These are phyloP conservation scores for Archilochus colubris DNA, from an alignment of 2,113 vertebrate species.

Conservation along the genomic window DNA sequence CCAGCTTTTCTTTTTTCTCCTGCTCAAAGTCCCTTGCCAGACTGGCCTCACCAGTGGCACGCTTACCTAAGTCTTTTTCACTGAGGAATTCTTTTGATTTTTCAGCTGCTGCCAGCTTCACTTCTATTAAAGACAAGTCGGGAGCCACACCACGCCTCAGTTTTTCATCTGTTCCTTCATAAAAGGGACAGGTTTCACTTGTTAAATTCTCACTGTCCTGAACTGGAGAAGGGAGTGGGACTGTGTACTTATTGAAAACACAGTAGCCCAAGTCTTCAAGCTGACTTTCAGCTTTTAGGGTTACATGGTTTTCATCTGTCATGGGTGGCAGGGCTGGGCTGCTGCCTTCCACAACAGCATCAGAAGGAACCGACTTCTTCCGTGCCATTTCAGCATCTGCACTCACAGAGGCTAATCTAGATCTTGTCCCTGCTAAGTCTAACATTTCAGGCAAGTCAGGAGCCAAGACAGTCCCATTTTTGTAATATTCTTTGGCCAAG, in stretches of 20 bases:
- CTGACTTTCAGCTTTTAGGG: conserved; percentile 90
- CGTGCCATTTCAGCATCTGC: conserved; percentile 83
- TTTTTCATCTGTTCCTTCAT: conserved; percentile 79
- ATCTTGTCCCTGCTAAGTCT: conserved; percentile 90
- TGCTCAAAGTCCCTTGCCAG: conserved; percentile 72
- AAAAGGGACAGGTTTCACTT: conserved; percentile 77
- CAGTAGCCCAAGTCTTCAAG: conserved; percentile 96
- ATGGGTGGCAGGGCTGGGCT: conserved; percentile 77
- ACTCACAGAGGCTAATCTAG: conserved; percentile 88
- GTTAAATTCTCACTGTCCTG: conserved; percentile 81
- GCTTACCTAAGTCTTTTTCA: conserved; percentile 61
- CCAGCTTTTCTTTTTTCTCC: conserved; percentile 77
- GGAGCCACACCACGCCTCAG: conserved; percentile 72
- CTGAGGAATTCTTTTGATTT: conserved; percentile 72
- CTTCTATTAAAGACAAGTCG: conserved; percentile 81
- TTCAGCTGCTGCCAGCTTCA: conserved; percentile 81
- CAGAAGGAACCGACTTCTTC: conserved; percentile 84
- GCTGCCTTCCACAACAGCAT: conserved; percentile 78
- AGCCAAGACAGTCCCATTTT: conserved; percentile 90
- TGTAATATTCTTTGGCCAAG: conserved; percentile 82
- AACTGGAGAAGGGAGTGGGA: conserved; percentile 94
- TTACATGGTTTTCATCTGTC: conserved; percentile 82
- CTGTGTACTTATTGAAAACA: conserved; percentile 98
- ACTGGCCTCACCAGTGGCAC: conserved; percentile 21
- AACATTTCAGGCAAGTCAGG: conserved; percentile 98